phyloP scores from a whole-genome alignment of 2,888 invertebrate species.

The Rosalia funebris region DNA sequence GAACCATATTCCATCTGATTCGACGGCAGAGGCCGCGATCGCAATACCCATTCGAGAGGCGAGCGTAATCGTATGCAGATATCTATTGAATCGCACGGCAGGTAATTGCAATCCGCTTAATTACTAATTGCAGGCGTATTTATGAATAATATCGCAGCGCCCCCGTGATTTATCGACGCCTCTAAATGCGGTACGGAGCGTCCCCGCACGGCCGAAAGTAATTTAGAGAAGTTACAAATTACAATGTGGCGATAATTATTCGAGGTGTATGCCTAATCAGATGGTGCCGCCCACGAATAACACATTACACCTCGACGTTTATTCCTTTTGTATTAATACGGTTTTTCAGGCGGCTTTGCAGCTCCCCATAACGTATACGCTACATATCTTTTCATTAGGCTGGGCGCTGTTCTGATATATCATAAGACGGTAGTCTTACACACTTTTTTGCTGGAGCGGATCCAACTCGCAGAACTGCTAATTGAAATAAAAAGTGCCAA shows the following conservation, averaged over 20 bases:
- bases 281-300: constrained; percentile 60
- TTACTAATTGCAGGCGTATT: constrained; percentile 51
- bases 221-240: constrained; percentile 60
- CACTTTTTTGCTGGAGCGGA: constrained; percentile 52
- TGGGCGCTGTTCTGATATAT: constrained; percentile 60
- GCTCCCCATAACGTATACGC: constrained; percentile 57
- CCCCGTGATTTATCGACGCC: constrained; percentile 51
- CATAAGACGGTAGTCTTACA: constrained; percentile 57
- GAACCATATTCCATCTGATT: too few species aligned
- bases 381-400: constrained; percentile 64
- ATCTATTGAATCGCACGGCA: constrained; percentile 43
- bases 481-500: constrained; percentile 1
- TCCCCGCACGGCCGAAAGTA: constrained; percentile 48
- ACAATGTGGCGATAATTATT: constrained; percentile 61
- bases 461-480: background rate
- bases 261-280: constrained; percentile 58
- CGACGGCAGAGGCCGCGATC: too few species aligned
- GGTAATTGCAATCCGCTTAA: constrained; percentile 54
- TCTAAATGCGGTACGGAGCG: constrained; percentile 33
- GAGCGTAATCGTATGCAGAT: constrained; percentile 49
- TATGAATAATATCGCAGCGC: constrained; percentile 52
- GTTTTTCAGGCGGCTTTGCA: constrained; percentile 54
- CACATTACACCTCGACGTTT: constrained; percentile 56
- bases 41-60: constrained; percentile 15
- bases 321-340: constrained; percentile 57